Conservation (phyloP, 1,140 invertebrate genomes). For the Bombus consobrinus region DNA sequence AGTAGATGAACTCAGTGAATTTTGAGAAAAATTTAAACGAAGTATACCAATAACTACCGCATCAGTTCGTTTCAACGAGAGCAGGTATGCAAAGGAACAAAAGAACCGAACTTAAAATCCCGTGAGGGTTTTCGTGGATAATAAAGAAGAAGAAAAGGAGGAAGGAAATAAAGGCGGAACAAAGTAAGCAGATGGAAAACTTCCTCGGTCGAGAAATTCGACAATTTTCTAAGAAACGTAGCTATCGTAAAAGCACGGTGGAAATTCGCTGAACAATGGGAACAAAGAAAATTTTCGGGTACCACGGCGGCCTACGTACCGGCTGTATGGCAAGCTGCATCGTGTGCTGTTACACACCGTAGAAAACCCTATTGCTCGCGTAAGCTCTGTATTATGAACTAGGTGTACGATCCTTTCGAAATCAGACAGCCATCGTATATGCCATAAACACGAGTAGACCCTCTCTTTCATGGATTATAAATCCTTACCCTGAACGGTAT, state of each 20-base stretch:
- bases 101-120: constrained; percentile 39
- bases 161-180: neutral
- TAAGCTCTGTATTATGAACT: constrained; percentile 40
- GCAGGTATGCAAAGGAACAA: constrained; percentile 51
- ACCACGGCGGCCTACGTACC: constrained; percentile 43
- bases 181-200: constrained; percentile 22
- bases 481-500: constrained; percentile 41
- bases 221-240: constrained; percentile 68
- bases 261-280: constrained; percentile 76
- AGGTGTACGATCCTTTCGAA: constrained; percentile 33
- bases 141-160: constrained; percentile 8
- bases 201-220: constrained; percentile 38
- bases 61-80: constrained; percentile 34
- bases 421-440: constrained; percentile 45
- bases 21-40: neutral
- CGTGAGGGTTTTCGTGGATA: neutral
- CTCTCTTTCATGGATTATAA: constrained; percentile 36
- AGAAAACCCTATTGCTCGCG: constrained; percentile 47
- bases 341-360: constrained; percentile 48
- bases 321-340: constrained; percentile 62
- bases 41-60: neutral
- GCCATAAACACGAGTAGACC: constrained; percentile 36
- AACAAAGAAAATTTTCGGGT: constrained; percentile 78
- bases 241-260: constrained; percentile 55
- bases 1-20: neutral